Conservation (phyloP, 2,113 vertebrate genomes). For the Cepphus grylle region DNA sequence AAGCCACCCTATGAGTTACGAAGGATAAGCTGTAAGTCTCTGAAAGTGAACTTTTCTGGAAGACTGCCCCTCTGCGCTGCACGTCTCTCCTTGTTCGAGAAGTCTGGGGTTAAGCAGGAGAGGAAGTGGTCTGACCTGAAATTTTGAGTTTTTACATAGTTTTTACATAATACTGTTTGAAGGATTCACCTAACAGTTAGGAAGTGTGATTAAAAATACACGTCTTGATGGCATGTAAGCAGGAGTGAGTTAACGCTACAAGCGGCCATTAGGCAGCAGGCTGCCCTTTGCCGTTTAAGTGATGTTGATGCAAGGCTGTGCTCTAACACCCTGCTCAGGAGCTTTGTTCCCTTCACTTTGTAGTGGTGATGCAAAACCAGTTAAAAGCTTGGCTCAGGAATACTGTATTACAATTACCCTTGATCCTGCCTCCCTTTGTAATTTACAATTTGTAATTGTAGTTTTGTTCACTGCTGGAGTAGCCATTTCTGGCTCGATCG, state of each 20-base stretch:
- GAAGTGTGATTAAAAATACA: accelerated
- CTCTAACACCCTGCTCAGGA: background rate
- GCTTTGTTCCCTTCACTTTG: background rate
- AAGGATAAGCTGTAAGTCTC: background rate
- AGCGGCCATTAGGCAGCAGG: background rate
- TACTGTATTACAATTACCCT: background rate
- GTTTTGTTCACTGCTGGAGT: background rate
- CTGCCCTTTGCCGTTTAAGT: background rate
- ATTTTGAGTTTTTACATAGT: background rate
- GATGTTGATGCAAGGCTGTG: background rate
- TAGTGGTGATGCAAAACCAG: accelerated
- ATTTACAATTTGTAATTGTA: too few relatives aligned
- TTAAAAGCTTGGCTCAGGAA: background rate
- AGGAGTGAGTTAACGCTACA: background rate
- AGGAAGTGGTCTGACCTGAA: background rate
- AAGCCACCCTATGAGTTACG: background rate
- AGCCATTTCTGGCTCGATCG: background rate
- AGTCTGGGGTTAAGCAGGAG: background rate
- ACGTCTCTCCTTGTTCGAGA: background rate
- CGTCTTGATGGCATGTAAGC: background rate
- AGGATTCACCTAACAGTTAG: background rate
- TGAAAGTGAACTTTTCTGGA: background rate
- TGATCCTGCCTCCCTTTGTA: background rate
- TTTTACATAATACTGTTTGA: background rate
- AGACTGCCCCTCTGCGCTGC: background rate